Percentiles rank a stretch among this genome's conserved stretches.
Conservation (phyloP, 92 coral and sea anemone genomes). For the Paragorgia papillata region DNA sequence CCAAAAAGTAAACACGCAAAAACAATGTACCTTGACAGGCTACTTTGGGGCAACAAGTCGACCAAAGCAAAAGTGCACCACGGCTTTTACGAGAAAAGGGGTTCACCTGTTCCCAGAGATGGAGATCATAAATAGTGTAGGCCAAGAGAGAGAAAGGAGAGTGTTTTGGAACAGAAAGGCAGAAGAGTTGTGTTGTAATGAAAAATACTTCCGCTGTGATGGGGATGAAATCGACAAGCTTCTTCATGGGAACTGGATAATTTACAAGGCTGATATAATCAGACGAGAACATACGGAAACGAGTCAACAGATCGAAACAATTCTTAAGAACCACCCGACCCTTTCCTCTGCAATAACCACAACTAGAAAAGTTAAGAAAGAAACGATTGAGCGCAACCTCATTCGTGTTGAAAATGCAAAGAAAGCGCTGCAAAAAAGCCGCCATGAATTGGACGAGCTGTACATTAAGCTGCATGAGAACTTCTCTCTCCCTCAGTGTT, state of each 20-base stretch:
- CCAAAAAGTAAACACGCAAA: slow-evolving; percentile 5
- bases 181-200: slow-evolving; percentile 46
- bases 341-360: slow-evolving; percentile 18
- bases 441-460: slow-evolving; percentile 21
- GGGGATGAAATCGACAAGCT: slow-evolving; percentile 49
- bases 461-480: too few species aligned
- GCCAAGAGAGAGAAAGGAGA: slow-evolving; percentile 52
- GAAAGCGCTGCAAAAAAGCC: slow-evolving; percentile 42
- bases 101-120: slow-evolving; percentile 43
- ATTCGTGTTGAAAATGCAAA: slow-evolving; percentile 40
- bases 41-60: slow-evolving; percentile 37
- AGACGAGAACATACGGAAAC: slow-evolving; percentile 32
- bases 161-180: slow-evolving; percentile 56
- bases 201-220: slow-evolving; percentile 1
- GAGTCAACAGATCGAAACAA: too few species aligned
- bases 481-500: too few species aligned
- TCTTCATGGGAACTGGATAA: slow-evolving; percentile 54
- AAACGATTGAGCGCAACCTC: slow-evolving; percentile 38
- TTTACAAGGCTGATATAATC: slow-evolving; percentile 42
- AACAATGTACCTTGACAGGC: slow-evolving; percentile 42
- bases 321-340: slow-evolving; percentile 35
- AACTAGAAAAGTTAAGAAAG: slow-evolving; percentile 26
- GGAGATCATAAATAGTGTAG: slow-evolving; percentile 32
- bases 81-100: slow-evolving; percentile 53
- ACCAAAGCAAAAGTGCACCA: slow-evolving; percentile 37